Evolutionary conservation across 2,888 invertebrate species (phyloP).

Genomic region (Drosophila eohydei): DNA sequence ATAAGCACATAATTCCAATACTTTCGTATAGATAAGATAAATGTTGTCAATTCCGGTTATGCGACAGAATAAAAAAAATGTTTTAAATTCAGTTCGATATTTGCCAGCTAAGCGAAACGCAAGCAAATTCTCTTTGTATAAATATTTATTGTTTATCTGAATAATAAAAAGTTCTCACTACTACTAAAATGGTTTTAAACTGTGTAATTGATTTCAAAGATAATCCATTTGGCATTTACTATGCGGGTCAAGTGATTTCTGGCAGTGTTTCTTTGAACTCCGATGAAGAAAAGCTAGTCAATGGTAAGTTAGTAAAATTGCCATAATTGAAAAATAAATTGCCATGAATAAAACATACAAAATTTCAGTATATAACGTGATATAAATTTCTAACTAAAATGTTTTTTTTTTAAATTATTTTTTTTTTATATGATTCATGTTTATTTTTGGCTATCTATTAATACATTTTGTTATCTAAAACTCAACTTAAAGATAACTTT

Average conservation of each 20-base stretch:
- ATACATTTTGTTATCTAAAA: slow-evolving; percentile 11
- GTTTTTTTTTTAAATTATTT: too few species aligned
- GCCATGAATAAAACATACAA: not conserved
- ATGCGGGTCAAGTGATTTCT: slow-evolving; percentile 79
- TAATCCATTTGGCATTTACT: slow-evolving; percentile 78
- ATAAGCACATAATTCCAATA: slow-evolving; percentile 45
- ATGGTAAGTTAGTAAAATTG: slow-evolving; percentile 47
- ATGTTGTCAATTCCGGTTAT: slow-evolving; percentile 24
- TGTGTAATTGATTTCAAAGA: slow-evolving; percentile 81
- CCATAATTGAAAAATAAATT: not conserved
- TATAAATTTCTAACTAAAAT: not conserved
- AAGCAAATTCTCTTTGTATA: slow-evolving; percentile 2
- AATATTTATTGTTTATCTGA: not conserved
- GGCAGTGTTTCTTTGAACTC: slow-evolving; percentile 66
- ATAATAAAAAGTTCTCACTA: not conserved
- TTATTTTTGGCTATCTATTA: slow-evolving; percentile 10
- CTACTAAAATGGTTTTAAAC: slow-evolving; percentile 66
- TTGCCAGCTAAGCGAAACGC: slow-evolving; percentile 26
- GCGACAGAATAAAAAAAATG: slow-evolving; percentile 17
- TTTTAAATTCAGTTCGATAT: slow-evolving; percentile 40
- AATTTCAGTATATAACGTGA: not conserved
- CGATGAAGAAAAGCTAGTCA: slow-evolving; percentile 65
- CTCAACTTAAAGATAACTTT: not conserved
- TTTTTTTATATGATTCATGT: slow-evolving; percentile 37
- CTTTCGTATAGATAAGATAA: slow-evolving; percentile 61